Conservation (phyloP, 1,140 invertebrate species). For the Lamellibrachia luymesi region DNA sequence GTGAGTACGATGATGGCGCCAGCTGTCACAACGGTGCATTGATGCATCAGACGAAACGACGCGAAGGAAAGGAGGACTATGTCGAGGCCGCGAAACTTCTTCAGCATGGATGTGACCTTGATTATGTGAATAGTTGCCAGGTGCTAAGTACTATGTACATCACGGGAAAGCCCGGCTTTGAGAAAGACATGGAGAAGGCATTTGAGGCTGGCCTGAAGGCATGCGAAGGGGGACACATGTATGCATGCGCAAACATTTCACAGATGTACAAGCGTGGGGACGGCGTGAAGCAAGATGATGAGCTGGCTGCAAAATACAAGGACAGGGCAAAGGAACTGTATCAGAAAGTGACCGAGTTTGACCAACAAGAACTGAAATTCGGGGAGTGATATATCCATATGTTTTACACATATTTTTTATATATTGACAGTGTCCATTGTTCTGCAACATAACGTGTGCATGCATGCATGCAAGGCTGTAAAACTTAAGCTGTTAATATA, state of each 20-base stretch:
- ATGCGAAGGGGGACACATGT: constrained; percentile 78
- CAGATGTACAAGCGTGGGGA: constrained; percentile 71
- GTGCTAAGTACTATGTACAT: constrained; percentile 77
- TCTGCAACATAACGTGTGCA: neutral
- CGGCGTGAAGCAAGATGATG: constrained; percentile 69
- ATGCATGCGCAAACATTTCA: constrained; percentile 82
- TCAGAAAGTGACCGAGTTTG: constrained; percentile 63
- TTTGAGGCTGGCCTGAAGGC: constrained; percentile 72
- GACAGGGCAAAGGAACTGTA: constrained; percentile 69
- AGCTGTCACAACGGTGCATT: constrained; percentile 77
- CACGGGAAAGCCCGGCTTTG: constrained; percentile 66
- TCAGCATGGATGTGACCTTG: constrained; percentile 69
- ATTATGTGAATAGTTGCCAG: constrained; percentile 74
- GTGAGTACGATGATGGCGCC: constrained; percentile 67
- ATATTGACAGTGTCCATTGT: neutral
- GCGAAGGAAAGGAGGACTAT: constrained; percentile 36
- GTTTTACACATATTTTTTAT: neutral
- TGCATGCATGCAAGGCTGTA: neutral
- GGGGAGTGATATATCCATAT: neutral
- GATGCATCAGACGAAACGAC: constrained; percentile 59
- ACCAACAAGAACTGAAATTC: constrained; percentile 10
- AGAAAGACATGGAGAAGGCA: constrained; percentile 72
- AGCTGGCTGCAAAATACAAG: constrained; percentile 72
- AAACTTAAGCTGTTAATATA: neutral
- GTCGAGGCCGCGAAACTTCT: constrained; percentile 67